Evolutionary conservation across 2,888 invertebrate species (phyloP).

Genomic region (Trilocha varians): DNA sequence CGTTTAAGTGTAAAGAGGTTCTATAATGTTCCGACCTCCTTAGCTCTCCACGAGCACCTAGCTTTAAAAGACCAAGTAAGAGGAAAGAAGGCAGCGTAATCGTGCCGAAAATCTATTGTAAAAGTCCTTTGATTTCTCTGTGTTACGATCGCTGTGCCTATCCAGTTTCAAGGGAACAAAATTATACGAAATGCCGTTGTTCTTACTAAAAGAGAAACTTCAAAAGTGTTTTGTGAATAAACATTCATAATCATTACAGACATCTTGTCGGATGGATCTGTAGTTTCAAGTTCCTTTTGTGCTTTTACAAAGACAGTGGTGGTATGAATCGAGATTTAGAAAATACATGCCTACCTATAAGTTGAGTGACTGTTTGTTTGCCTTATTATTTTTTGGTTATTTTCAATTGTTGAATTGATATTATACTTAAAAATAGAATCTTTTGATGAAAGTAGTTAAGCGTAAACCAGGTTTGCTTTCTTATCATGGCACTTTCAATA

Average conservation of each 20-base stretch:
- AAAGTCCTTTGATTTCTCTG: constrained; percentile 12
- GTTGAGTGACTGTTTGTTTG: no score
- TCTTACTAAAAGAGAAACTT: neutral
- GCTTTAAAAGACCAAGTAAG: constrained; percentile 6
- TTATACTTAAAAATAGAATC: no score
- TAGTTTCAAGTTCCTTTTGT: neutral
- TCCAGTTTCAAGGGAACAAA: constrained; percentile 10
- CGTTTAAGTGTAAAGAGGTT: neutral
- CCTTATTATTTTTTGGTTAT: no score
- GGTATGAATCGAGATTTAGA: no score
- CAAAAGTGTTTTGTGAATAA: neutral
- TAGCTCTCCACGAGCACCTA: constrained; percentile 7
- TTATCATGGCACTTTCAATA: no score
- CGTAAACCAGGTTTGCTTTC: no score
- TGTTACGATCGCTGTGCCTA: constrained; percentile 6
- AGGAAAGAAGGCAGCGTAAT: constrained; percentile 13
- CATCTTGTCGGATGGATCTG: neutral
- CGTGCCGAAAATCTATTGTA: constrained; percentile 11
- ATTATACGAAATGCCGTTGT: constrained; percentile 3
- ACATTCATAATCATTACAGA: neutral
- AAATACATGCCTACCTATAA: no score
- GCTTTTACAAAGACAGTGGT: neutral
- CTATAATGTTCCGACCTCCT: neutral
- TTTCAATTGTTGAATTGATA: no score
- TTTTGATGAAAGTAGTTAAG: no score